Evolutionary conservation across 2,113 vertebrate genomes (phyloP).

Genomic region (Alosa alosa): DNA sequence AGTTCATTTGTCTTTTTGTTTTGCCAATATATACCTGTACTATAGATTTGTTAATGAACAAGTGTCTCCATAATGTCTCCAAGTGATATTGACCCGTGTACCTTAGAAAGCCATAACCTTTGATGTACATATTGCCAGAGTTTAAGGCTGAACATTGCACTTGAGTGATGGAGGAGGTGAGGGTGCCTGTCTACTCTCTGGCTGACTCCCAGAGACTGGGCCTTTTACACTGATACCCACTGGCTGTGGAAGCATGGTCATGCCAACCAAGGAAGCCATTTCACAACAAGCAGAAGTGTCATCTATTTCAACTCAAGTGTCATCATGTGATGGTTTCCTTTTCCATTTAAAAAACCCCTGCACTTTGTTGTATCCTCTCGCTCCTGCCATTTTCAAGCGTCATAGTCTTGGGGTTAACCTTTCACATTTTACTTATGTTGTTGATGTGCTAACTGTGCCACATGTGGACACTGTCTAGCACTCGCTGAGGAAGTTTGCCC

Average conservation of each 20-base stretch:
- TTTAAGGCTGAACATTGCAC: slow-evolving; percentile 74
- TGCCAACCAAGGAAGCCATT: slow-evolving; percentile 62
- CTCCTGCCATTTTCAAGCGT: neutral
- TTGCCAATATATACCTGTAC: slow-evolving; percentile 80
- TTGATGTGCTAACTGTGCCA: slow-evolving; percentile 53
- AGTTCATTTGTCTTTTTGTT: slow-evolving; percentile 61
- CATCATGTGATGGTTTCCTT: slow-evolving; percentile 28
- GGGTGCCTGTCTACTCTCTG: slow-evolving; percentile 44
- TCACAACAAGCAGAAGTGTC: slow-evolving; percentile 30
- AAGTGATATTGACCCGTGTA: slow-evolving; percentile 79
- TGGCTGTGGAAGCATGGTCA: slow-evolving; percentile 45
- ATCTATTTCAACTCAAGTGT: slow-evolving; percentile 40
- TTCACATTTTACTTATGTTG: neutral
- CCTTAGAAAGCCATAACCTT: slow-evolving; percentile 81
- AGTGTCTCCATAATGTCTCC: slow-evolving; percentile 63
- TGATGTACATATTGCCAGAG: slow-evolving; percentile 73
- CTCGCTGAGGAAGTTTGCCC: slow-evolving; percentile 22
- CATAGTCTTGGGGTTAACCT: slow-evolving; percentile 11
- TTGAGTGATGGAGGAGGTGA: slow-evolving; percentile 63
- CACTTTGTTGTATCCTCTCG: neutral
- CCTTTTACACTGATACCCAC: slow-evolving; percentile 45
- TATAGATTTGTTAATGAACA: slow-evolving; percentile 72
- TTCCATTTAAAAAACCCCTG: too few relatives aligned
- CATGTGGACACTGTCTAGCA: neutral
- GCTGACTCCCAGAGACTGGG: slow-evolving; percentile 5